Evolutionary conservation across 2,888 invertebrate species (phyloP).

Genomic region (Ormyrus nitidulus): DNA sequence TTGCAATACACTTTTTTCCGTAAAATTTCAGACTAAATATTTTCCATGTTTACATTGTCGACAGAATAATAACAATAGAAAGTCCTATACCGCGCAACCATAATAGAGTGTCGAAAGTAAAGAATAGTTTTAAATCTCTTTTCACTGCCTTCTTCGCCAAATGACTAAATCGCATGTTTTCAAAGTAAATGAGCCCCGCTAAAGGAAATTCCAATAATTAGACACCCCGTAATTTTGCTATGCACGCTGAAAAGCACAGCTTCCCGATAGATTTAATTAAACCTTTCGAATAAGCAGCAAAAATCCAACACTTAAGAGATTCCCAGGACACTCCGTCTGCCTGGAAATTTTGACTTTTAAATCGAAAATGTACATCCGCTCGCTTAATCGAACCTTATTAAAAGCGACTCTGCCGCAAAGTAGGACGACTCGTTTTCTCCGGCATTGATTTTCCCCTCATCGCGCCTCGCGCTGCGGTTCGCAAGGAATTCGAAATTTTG

Average conservation of each 20-base stretch:
- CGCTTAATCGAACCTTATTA: too few species aligned
- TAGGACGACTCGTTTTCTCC: too few species aligned
- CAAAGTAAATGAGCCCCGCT: conserved; percentile 26
- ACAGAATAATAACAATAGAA: too few species aligned
- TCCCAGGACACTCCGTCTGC: too few species aligned
- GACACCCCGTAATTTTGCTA: conserved; percentile 19
- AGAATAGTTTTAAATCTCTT: conserved; percentile 2
- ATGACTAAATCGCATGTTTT: conserved; percentile 30
- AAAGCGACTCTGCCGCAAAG: too few species aligned
- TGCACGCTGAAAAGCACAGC: conserved; percentile 2
- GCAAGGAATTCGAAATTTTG: too few species aligned
- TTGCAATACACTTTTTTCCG: too few species aligned
- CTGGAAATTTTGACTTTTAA: too few species aligned
- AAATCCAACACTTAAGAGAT: neutral
- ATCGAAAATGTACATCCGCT: too few species aligned
- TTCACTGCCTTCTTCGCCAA: conserved; percentile 10
- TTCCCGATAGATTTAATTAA: conserved; percentile 37
- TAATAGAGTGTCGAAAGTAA: neutral
- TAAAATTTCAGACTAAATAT: too few species aligned
- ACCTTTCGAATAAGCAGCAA: conserved; percentile 33
- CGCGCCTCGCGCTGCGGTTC: neutral
- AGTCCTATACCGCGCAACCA: too few species aligned
- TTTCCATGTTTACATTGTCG: too few species aligned
- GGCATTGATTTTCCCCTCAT: neutral
- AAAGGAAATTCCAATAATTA: conserved; percentile 46